A percentile compares a stretch with the other conserved stretches of the same genome.
phyloP scores from a whole-genome alignment of 2,797 vertebrate species.

The Mareca strepera region DNA sequence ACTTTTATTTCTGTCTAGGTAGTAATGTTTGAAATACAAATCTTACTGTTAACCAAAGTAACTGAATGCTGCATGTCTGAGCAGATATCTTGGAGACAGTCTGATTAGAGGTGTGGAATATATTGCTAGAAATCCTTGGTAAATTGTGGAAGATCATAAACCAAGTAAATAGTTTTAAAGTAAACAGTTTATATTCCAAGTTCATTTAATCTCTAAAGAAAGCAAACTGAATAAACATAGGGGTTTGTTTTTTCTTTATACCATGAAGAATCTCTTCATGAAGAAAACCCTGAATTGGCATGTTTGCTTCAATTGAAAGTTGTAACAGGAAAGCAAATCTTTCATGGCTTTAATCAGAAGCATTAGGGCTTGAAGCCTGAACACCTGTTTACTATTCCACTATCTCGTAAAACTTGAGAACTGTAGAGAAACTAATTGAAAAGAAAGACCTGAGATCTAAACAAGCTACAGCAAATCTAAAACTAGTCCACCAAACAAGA shows the following conservation, averaged over 20 bases:
- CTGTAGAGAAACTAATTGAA: conserved; percentile 41
- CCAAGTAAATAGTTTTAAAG: background rate
- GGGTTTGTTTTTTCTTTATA: background rate
- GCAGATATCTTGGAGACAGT: background rate
- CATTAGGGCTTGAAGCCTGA: conserved; percentile 44
- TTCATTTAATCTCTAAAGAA: conserved; percentile 22
- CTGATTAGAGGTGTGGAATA: background rate
- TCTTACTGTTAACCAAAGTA: background rate
- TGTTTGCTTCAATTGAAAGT: conserved; percentile 15
- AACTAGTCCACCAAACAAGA: background rate
- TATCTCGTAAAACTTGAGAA: conserved; percentile 38
- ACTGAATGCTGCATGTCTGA: accelerated
- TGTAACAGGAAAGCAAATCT: conserved; percentile 16
- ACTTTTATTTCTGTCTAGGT: background rate
- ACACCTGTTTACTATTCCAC: conserved; percentile 37
- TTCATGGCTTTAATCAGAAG: conserved; percentile 5
- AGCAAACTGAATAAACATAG: background rate
- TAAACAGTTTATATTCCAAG: background rate
- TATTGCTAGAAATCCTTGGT: background rate
- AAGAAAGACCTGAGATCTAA: conserved; percentile 10
- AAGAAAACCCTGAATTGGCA: conserved; percentile 3
- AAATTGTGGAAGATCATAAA: background rate
- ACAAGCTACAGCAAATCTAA: conserved; percentile 17
- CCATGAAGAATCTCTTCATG: background rate
- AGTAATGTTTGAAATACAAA: background rate